These are phyloP conservation scores for Gopherus evgoodei DNA, from an alignment of 2,113 vertebrate species.

Conservation along the genomic window DNA sequence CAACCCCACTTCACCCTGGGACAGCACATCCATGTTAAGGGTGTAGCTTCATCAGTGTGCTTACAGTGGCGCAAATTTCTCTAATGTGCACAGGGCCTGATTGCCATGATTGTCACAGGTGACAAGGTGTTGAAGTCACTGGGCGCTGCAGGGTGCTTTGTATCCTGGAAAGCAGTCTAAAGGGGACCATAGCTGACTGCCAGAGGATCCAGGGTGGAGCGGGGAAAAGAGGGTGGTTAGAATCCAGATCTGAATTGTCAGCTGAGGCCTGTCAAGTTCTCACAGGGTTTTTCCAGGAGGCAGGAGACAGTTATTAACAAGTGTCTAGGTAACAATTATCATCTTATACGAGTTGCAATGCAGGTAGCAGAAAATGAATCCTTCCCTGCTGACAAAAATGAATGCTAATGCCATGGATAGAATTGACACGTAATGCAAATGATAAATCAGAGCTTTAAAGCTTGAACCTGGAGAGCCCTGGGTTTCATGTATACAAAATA, in stretches of 20 bases:
- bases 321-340: too few relatives aligned
- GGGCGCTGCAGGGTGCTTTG: background rate
- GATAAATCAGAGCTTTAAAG: background rate
- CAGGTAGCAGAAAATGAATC: background rate
- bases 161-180: background rate
- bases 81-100: background rate
- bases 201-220: background rate
- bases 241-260: background rate
- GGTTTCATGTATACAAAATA: background rate
- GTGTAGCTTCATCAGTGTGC: background rate
- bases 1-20: background rate
- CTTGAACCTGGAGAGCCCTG: background rate
- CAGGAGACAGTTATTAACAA: background rate
- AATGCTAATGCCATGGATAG: background rate
- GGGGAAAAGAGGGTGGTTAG: background rate
- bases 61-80: background rate
- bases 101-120: background rate
- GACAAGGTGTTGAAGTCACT: background rate
- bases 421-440: background rate
- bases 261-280: background rate
- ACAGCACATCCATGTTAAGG: fast-evolving
- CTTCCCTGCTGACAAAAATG: background rate
- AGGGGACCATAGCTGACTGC: background rate
- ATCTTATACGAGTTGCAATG: background rate
- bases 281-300: background rate